Evolutionary conservation across 2,113 vertebrate species (phyloP), one percentile per base, ranked within the genome.

Genomic region (Buteo buteo): DNA sequence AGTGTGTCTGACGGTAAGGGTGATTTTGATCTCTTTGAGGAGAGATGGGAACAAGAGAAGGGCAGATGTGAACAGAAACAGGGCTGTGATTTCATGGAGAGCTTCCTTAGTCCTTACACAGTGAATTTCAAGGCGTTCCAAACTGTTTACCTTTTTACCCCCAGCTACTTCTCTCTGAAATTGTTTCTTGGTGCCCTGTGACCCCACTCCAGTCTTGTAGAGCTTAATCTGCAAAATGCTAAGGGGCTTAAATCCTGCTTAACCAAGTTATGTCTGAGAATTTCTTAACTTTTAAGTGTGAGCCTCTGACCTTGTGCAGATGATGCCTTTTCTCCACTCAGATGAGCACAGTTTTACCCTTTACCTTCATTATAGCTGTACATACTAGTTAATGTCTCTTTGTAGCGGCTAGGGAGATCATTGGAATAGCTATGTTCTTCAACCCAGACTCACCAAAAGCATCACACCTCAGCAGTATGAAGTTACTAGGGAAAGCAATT

Each of bases 1-100:
- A 10, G 32, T 7, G 38, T 25, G 80, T 47, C 64, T 0, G 3
- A 16, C 0, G 1, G 13, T 22, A 10, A 16, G 45, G n/a, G 80
- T 9, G 29, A 19, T 20, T 18, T 24, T 65, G 49, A 13, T 50
- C 66, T 19, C 19, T 58, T 38, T 0, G 6, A n/a, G 55, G 57
- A 52, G 52, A 44, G 52, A 32, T 1, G 6, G 47, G 38, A 40
- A 29, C 3, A 45, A 62, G 64, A n/a, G 34, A 20, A 55, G 47
- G 47, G 55, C 40, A 26, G 26, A 9, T 42, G 9, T 1, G 58
- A 24, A 13, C 31, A 19, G 47, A 25, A 57, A 4, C 26, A 44
- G 62, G 34, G 50, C 32, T 52, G 44, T 50, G 44, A 25, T 65
- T 65, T 36, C 44, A 13, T 16, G 36, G 49, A 34, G 42, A 57